These are phyloP conservation scores for Porites australiensis DNA, from an alignment of 64 coral and sea anemone genomes.

Conservation along the genomic window DNA sequence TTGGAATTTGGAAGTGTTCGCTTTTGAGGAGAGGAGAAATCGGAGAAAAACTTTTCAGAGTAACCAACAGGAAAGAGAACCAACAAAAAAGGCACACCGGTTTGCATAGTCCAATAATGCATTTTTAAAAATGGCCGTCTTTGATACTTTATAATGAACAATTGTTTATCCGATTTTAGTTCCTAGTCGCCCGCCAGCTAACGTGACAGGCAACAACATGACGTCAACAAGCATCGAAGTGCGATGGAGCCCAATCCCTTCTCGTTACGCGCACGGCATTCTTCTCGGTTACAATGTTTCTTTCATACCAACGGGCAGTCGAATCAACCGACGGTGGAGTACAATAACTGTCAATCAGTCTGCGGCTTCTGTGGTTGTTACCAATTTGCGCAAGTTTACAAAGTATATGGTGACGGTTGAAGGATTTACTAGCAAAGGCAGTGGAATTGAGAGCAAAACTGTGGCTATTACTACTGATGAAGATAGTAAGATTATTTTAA, in stretches of 20 bases:
- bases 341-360: conserved; percentile 16
- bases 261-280: conserved; percentile 56
- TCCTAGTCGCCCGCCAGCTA: conserved; percentile 77
- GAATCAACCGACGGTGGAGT: background rate
- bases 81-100: too few species aligned
- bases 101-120: too few species aligned
- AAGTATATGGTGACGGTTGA: conserved; percentile 52
- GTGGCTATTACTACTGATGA: conserved; percentile 41
- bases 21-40: too few species aligned
- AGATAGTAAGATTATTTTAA: conserved; percentile 53
- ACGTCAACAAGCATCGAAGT: conserved; percentile 86
- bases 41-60: too few species aligned
- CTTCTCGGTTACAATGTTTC: conserved; percentile 78
- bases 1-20: too few species aligned
- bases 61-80: too few species aligned
- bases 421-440: conserved; percentile 52
- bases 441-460: conserved; percentile 36
- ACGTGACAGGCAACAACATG: conserved; percentile 60
- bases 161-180: conserved; percentile 21
- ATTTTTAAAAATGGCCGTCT: too few species aligned
- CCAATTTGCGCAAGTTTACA: conserved; percentile 74
- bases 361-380: conserved; percentile 32
- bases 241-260: conserved; percentile 70
- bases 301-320: background rate
- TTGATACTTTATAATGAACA: too few species aligned